A percentile compares a stretch with the other conserved stretches of the same genome.
These are phyloP conservation scores for Henricia sp. DNA, from an alignment of 53 echinoderm and acorn worm species.

Conservation along the genomic window DNA sequence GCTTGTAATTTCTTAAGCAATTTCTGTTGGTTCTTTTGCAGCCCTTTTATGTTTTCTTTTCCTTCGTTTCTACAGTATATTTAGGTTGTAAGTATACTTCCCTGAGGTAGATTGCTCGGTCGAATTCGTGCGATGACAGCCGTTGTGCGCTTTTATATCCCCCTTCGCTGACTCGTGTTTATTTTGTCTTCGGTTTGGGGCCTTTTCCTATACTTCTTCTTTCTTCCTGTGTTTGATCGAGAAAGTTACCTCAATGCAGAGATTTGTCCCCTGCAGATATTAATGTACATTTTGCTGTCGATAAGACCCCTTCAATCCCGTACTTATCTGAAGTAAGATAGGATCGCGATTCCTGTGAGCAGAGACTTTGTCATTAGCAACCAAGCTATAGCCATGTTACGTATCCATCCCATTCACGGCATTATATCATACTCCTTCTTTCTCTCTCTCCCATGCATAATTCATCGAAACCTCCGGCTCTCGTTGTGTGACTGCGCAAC, in stretches of 20 bases:
- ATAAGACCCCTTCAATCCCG: conserved; percentile 31
- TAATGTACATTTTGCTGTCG: conserved; percentile 41
- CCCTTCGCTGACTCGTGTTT: no score
- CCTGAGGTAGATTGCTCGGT: no score
- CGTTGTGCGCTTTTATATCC: no score
- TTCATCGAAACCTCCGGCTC: conserved; percentile 23
- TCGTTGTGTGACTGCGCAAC: conserved; percentile 57
- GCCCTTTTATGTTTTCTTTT: no score
- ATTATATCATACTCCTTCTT: no score
- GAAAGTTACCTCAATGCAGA: conserved; percentile 7
- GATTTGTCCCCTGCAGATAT: conserved; percentile 35
- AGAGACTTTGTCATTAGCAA: conserved; percentile 34
- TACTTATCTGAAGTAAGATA: conserved; percentile 33
- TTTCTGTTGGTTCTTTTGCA: no score
- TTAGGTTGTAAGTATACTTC: no score
- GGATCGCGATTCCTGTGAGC: conserved; percentile 16
- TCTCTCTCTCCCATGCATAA: conserved; percentile 27
- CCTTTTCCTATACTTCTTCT: background rate
- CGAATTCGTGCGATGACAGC: no score
- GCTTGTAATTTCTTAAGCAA: no score
- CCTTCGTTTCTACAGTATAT: no score
- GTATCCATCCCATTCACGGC: background rate
- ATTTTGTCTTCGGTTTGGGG: background rate
- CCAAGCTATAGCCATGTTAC: conserved; percentile 3
- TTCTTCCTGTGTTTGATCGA: background rate